Evolutionary conservation across 2,888 invertebrate species (phyloP).

Genomic region (Apamea sordens): DNA sequence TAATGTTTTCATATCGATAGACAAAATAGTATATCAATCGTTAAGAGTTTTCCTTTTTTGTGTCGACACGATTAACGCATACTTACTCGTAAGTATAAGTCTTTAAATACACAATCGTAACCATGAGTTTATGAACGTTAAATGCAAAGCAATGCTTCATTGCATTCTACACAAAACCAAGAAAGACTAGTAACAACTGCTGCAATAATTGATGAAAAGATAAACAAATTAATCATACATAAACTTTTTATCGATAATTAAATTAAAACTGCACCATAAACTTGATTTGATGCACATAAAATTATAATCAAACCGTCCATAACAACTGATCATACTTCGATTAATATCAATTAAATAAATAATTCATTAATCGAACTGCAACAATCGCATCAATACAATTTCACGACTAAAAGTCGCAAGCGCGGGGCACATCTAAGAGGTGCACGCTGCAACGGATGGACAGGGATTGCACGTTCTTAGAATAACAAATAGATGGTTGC

Average conservation of each 20-base stretch:
- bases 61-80: neutral
- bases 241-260: conserved; percentile 31
- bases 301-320: conserved; percentile 36
- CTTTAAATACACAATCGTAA: neutral
- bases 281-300: conserved; percentile 39
- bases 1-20: neutral
- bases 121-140: neutral
- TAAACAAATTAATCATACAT: conserved; percentile 15
- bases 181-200: neutral
- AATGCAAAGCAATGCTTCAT: neutral
- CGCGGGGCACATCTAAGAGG: conserved; percentile 72
- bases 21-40: neutral
- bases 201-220: conserved; percentile 24
- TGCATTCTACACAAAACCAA: neutral
- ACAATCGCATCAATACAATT: conserved; percentile 58
- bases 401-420: conserved; percentile 62
- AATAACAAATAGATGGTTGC: conserved; percentile 80
- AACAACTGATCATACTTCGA: conserved; percentile 47
- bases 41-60: no score
- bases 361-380: conserved; percentile 67
- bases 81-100: neutral
- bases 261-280: conserved; percentile 45
- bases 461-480: conserved; percentile 77
- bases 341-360: conserved; percentile 58
- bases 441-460: conserved; percentile 83